Base-by-base conservation (phyloP, 2,113 vertebrate genomes). In the Corapipo altera region DNA sequence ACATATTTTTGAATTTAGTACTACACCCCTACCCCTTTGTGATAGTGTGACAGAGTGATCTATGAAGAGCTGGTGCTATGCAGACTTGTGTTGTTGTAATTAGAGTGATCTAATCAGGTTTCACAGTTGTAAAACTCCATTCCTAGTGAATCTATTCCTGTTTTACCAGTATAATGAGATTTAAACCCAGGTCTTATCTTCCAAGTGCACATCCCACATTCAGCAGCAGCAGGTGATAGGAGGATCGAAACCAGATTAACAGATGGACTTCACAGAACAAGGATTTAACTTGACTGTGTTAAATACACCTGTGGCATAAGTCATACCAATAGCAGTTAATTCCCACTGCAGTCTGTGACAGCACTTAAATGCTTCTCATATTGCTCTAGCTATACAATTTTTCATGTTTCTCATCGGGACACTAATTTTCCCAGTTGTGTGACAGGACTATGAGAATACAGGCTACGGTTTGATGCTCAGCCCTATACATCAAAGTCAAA, bases 201-300 rank as follows among this genome's bases (percentile, higher is more conserved):
- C 85, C 92, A 94, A 82, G 41, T n/a, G 73, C 73, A 65, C 83
- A 81, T 87, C 79, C 91, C 49, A 49, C 54, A 78, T 85, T 96
- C 88, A 91, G 66, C 58, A 92, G 19, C 85, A 96, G 92, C 78
- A 84, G 79, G 85, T 88, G 95, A 90, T 69, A 86, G 76, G 14
- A 85, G 65, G 83, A 96, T 91, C 1, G 28, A 91, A 96, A 80
- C 83, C 93, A 97, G 88, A 79, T 92, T 93, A 95, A 95, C 83
- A 96, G 92, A 91, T 0, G 6, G 82, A 74, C 72, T 94, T 90
- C 88, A 91, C 52, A 92, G 83, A 93, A 59, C n/a, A 92, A 80
- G 88, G 93, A 87, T 93, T 97, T 90, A 88, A 48, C 83, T 85
- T 84, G 70, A 92, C 88, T 89, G 28, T 85, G 79, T 85, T 89